Evolutionary conservation across 23 tunicate genomes (phyloP).

Genomic region (Styela plicata): DNA sequence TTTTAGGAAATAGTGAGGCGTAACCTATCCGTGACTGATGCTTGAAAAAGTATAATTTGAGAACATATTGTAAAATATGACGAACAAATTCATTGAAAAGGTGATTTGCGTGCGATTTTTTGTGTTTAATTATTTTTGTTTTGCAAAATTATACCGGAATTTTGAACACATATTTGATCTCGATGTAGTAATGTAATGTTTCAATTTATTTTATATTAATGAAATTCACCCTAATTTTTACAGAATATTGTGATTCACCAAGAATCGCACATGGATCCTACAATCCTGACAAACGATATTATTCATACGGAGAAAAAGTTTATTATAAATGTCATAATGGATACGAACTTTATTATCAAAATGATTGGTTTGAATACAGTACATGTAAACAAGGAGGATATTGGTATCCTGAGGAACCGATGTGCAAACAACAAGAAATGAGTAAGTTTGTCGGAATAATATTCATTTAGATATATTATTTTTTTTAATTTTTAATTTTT

Average conservation of each 20-base stretch:
- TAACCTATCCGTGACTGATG: no score
- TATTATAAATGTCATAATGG: conserved; percentile 2
- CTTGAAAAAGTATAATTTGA: no score
- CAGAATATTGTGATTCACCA: conserved; percentile 17
- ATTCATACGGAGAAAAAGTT: conserved; percentile 22
- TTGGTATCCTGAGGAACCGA: conserved; percentile 4
- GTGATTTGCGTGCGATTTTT: no score
- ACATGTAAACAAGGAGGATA: conserved; percentile 15
- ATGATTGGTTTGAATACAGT: conserved; percentile 3
- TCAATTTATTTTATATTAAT: no score
- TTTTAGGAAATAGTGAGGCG: no score
- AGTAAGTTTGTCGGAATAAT: conserved; percentile 23
- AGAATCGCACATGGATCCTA: neutral
- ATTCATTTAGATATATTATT: no score
- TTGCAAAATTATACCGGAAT: neutral
- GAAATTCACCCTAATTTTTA: neutral
- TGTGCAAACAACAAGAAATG: conserved; percentile 10
- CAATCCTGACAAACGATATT: conserved; percentile 1
- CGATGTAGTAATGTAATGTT: neutral
- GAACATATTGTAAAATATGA: no score
- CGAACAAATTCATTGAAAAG: no score
- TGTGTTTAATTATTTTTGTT: no score
- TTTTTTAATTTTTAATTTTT: no score
- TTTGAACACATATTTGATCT: neutral
- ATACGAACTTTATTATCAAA: conserved; percentile 13